These are phyloP conservation scores for Eulithis testata DNA, from an alignment of 2,888 invertebrate species.

Conservation along the genomic window DNA sequence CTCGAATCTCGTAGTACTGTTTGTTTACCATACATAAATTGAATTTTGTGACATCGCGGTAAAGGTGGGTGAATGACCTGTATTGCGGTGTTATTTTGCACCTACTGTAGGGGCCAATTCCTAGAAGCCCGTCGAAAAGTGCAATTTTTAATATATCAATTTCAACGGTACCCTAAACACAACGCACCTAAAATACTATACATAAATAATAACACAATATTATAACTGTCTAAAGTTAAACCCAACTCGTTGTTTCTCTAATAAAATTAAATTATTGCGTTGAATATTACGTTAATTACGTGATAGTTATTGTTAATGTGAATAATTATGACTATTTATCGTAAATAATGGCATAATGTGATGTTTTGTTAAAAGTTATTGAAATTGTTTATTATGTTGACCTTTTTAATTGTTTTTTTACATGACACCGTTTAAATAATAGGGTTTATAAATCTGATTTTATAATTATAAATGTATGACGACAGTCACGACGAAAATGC, in stretches of 20 bases:
- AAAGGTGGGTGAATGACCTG: too few species aligned
- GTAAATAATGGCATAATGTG: constrained; percentile 8
- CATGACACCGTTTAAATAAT: constrained; percentile 11
- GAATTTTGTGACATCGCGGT: too few species aligned
- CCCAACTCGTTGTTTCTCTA: constrained; percentile 33
- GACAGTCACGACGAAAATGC: too few species aligned
- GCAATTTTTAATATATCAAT: too few species aligned
- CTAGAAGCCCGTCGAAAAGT: too few species aligned
- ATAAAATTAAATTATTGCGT: constrained; percentile 46
- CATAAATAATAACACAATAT: constrained; percentile 18
- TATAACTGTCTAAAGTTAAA: constrained; percentile 27
- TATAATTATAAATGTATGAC: too few species aligned
- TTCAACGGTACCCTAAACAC: background rate
- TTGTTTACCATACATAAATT: too few species aligned
- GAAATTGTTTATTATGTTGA: constrained; percentile 20
- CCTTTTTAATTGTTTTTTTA: constrained; percentile 14
- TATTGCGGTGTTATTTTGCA: too few species aligned
- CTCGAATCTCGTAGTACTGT: too few species aligned
- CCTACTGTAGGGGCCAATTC: too few species aligned
- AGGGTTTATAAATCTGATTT: too few species aligned
- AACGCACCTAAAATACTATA: background rate
- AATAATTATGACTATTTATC: constrained; percentile 31
- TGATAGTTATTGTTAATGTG: constrained; percentile 38
- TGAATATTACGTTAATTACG: constrained; percentile 41
- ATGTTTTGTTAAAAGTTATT: constrained; percentile 28